Percentiles rank a stretch among this genome's conserved stretches.
Conservation (phyloP, 2,797 vertebrate genomes). For the Xerus rutilus region DNA sequence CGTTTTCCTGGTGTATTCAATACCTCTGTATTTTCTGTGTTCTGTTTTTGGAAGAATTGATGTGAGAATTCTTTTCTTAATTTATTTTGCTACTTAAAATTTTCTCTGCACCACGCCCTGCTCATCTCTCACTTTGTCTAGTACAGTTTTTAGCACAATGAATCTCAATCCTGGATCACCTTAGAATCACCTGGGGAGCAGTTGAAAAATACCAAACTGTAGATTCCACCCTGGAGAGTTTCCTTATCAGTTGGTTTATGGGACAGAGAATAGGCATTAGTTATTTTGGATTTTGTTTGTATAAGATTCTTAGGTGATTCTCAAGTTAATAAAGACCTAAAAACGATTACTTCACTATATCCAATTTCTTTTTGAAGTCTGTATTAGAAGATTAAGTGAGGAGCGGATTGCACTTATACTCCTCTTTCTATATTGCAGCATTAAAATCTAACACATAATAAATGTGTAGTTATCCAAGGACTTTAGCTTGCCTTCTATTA, state of each 20-base stretch:
- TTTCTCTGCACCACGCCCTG: neutral
- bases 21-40: neutral
- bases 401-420: neutral
- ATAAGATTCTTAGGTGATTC: neutral
- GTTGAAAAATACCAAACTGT: neutral
- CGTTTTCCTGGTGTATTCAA: neutral
- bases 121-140: neutral
- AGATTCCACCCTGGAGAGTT: neutral
- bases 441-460: neutral
- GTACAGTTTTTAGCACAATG: neutral
- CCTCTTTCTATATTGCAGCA: neutral
- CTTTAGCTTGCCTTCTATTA: neutral
- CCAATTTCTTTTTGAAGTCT: neutral
- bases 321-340: conserved; percentile 2
- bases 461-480: neutral
- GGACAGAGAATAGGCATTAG: neutral
- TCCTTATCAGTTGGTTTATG: neutral
- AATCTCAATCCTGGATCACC: neutral
- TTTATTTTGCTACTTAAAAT: neutral
- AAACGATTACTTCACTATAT: neutral
- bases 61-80: neutral
- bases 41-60: neutral
- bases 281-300: neutral
- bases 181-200: neutral
- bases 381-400: neutral